Evolutionary conservation across 1,140 invertebrate species (phyloP), one percentile per base, ranked within the genome.

Genomic region (Rhizoglyphus robini): DNA sequence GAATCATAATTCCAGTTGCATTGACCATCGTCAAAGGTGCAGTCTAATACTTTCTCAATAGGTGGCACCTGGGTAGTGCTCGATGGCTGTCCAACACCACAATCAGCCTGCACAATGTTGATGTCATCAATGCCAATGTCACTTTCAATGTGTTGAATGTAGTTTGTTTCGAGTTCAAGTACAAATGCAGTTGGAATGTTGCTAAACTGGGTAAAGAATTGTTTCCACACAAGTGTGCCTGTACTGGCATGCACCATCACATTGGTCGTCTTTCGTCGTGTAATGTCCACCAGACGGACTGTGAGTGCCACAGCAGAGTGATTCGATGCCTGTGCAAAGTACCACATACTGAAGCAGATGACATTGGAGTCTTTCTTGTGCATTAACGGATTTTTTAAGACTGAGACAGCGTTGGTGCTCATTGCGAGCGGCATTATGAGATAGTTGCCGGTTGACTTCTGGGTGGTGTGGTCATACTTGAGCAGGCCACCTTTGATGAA

Each of bases 111-210:
- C 23, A 20, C 2, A 46, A 60, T 30, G 1, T 27, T 2, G 36
- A 60, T 60, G 29, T 60, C 58, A 60, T 60, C 58, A 15, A 60
- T 60, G 15, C 58, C 58, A 32, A 60, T 60, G 29, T 60, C 58
- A 27, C 58, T 60, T 4, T 46, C 2, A 20, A 60, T 60, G 25
- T 32, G 15, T 27, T 1, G 30, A 60, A 38, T 23, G 27, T 18
- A 29, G 2, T 29, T 20, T 2, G n/a, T 27, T 3, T 29, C 2
- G 36, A 60, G 31, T 29, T 32, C 15, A 2, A 60, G 36, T n/a
- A 13, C n/a, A 46, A 29, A 60, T 13, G 29, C 3, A n/a, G 15
- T 23, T 23, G 29, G 29, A n/a, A 60, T 27, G 23, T 60, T 60
- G 27, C 36, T 15, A 27, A 60, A 60, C 29, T 15, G 15, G 13